Percentiles rank a stretch among this genome's conserved stretches.
Conservation (phyloP, 2,797 vertebrate genomes). For the Chlorospingus semifuscus region DNA sequence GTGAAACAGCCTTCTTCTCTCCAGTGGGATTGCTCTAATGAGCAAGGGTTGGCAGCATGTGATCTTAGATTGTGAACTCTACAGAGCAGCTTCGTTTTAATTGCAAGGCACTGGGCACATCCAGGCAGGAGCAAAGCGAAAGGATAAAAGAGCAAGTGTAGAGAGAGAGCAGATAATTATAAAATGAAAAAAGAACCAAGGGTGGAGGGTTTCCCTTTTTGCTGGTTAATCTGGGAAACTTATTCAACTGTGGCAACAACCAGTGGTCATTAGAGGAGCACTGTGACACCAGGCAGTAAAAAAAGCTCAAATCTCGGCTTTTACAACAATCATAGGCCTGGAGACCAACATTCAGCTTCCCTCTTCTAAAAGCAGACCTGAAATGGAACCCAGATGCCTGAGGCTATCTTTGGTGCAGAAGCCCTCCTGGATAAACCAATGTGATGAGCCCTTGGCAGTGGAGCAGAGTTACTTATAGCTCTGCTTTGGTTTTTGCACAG, state of each 20-base stretch:
- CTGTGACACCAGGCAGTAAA: conserved; percentile 10
- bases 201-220: conserved; percentile 10
- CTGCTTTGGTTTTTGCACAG: background rate
- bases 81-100: background rate
- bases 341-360: background rate
- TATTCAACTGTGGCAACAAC: conserved; percentile 8
- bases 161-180: conserved; percentile 32
- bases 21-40: background rate
- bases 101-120: conserved; percentile 31
- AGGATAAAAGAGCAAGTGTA: conserved; percentile 23
- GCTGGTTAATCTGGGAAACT: background rate
- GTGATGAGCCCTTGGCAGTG: background rate
- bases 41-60: conserved; percentile 8
- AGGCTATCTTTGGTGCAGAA: conserved; percentile 38
- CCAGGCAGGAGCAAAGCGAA: background rate
- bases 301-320: background rate
- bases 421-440: conserved; percentile 9
- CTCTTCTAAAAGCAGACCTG: conserved; percentile 9
- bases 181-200: conserved; percentile 27
- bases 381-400: background rate
- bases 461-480: background rate
- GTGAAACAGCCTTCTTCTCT: background rate
- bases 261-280: conserved; percentile 22
- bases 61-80: background rate
- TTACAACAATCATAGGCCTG: conserved; percentile 28